phyloP scores from a whole-genome alignment of 2,113 vertebrate genomes.

The Shinisaurus crocodilurus region DNA sequence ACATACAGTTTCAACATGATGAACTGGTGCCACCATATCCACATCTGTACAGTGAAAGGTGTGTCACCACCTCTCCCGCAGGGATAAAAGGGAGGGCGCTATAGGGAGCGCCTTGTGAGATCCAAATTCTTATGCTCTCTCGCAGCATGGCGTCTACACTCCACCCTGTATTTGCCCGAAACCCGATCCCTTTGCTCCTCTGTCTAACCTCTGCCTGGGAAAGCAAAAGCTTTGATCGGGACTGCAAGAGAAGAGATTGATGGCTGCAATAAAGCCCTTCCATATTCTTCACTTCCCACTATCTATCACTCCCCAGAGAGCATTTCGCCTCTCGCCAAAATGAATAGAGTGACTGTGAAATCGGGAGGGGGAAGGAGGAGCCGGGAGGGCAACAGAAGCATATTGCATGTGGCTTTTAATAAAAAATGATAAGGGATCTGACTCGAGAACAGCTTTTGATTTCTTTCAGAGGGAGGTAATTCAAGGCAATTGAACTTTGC shows the following conservation, averaged over 20 bases:
- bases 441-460: conserved; percentile 41
- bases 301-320: conserved; percentile 65
- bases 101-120: conserved; percentile 9
- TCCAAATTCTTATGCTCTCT: background rate
- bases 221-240: conserved; percentile 61
- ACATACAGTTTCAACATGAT: accelerated
- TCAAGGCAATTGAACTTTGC: conserved; percentile 15
- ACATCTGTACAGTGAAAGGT: accelerated
- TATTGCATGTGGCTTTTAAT: conserved; percentile 60
- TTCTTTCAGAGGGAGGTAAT: conserved; percentile 20
- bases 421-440: conserved; percentile 45
- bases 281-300: conserved; percentile 66
- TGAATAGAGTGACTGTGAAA: conserved; percentile 32
- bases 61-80: background rate
- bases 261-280: conserved; percentile 65
- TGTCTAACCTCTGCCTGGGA: conserved; percentile 55
- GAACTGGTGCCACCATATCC: accelerated
- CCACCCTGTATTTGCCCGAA: conserved; percentile 66
- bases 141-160: background rate
- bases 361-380: background rate
- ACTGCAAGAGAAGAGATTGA: conserved; percentile 55
- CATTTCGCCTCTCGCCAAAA: conserved; percentile 53
- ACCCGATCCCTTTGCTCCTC: conserved; percentile 74
- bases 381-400: conserved; percentile 29
- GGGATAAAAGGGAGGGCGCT: background rate